phyloP scores from a whole-genome alignment of 2,888 invertebrate genomes.

The Athalia cordata region DNA sequence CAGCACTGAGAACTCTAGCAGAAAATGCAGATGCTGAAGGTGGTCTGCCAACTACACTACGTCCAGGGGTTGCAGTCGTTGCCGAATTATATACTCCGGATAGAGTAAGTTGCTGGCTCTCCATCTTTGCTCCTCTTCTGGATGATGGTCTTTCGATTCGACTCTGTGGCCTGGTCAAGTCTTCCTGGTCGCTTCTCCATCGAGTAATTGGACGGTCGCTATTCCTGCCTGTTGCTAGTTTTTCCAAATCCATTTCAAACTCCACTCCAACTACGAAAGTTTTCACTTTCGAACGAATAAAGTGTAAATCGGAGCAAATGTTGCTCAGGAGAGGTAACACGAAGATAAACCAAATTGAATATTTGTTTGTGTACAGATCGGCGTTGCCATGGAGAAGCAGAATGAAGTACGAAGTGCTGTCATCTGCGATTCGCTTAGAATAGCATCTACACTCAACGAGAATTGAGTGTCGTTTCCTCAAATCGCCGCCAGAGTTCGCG shows the following conservation, averaged over 20 bases:
- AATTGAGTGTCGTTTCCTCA: no score
- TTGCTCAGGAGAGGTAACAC: neutral
- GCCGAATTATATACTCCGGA: conserved; percentile 54
- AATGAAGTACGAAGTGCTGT: no score
- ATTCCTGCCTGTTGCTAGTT: conserved; percentile 51
- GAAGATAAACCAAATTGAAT: neutral
- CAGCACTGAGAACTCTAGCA: conserved; percentile 58
- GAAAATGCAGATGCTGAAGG: conserved; percentile 61
- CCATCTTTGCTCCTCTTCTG: conserved; percentile 64
- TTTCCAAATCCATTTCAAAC: conserved; percentile 53
- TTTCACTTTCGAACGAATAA: neutral
- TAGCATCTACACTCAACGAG: no score
- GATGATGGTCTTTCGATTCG: conserved; percentile 66
- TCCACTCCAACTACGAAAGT: neutral
- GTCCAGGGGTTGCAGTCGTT: conserved; percentile 55
- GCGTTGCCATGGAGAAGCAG: conserved; percentile 33
- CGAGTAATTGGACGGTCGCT: conserved; percentile 60
- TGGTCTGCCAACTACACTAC: conserved; percentile 61
- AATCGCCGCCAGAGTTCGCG: no score
- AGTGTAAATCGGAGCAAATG: neutral
- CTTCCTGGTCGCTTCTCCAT: conserved; percentile 56
- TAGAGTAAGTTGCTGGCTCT: conserved; percentile 52
- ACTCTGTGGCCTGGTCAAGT: conserved; percentile 50
- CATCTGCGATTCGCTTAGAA: no score
- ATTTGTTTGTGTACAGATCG: conserved; percentile 8